phyloP scores from a whole-genome alignment of 2,888 invertebrate genomes.

The Epistrophe eligans region DNA sequence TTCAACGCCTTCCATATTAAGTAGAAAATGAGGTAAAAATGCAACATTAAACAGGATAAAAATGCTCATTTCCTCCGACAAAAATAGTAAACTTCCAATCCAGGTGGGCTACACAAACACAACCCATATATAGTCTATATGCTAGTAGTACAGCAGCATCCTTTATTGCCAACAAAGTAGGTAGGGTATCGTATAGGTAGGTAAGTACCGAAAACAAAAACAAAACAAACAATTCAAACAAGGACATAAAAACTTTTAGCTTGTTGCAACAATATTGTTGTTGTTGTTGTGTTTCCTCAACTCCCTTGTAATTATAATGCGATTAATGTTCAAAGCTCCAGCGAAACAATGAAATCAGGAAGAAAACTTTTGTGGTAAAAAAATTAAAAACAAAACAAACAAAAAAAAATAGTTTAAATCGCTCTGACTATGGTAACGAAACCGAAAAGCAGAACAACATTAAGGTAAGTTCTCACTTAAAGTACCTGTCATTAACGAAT shows the following conservation, averaged over 20 bases:
- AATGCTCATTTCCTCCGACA: constrained; percentile 47
- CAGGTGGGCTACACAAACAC: constrained; percentile 24
- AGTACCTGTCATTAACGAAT: constrained; percentile 59
- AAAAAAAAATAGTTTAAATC: constrained; percentile 33
- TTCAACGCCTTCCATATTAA: constrained; percentile 63
- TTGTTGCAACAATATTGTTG: constrained; percentile 59
- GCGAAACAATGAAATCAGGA: constrained; percentile 24
- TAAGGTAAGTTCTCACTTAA: constrained; percentile 52
- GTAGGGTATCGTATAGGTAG: neutral
- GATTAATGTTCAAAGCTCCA: constrained; percentile 60
- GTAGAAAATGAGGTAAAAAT: constrained; percentile 71
- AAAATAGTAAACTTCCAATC: constrained; percentile 23
- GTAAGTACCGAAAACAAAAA: neutral
- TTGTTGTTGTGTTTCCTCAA: constrained; percentile 37
- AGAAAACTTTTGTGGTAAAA: constrained; percentile 13
- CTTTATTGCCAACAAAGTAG: neutral
- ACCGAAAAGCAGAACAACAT: constrained; percentile 18
- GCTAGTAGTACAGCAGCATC: neutral
- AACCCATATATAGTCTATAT: too few relatives aligned
- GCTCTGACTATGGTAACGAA: constrained; percentile 18
- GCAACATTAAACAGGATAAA: constrained; percentile 60
- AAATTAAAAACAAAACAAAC: neutral
- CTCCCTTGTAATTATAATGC: constrained; percentile 73
- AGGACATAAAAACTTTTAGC: constrained; percentile 56
- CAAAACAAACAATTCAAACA: constrained; percentile 7